Percentiles rank a stretch among this genome's conserved stretches.
These are phyloP conservation scores for Tapirus indicus DNA, from an alignment of 2,797 vertebrate species.

Conservation along the genomic window DNA sequence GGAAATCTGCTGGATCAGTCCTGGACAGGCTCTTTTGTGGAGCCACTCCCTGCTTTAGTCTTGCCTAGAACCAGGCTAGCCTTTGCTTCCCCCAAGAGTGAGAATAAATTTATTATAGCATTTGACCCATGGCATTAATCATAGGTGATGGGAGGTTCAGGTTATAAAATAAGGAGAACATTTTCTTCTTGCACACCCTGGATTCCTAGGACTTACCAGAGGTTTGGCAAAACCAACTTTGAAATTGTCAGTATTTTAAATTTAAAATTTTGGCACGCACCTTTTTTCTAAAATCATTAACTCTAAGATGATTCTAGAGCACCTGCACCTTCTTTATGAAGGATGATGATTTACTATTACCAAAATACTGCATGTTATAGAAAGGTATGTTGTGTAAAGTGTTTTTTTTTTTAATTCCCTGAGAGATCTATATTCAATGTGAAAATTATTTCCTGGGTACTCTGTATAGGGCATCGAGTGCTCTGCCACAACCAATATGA, in stretches of 20 bases:
- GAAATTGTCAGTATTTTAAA: constrained; percentile 49
- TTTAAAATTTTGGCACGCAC: background rate
- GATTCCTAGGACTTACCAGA: background rate
- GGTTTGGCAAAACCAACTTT: constrained; percentile 60
- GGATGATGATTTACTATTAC: constrained; percentile 28
- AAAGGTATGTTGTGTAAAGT: background rate
- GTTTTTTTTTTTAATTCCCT: constrained; percentile 48
- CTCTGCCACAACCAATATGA: background rate
- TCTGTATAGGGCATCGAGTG: background rate
- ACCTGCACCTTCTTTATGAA: constrained; percentile 48
- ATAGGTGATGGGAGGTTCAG: background rate
- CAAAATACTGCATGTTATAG: constrained; percentile 68
- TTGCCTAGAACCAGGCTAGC: constrained; percentile 37
- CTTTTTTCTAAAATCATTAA: constrained; percentile 56
- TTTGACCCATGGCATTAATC: constrained; percentile 16
- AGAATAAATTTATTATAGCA: background rate
- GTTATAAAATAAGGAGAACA: background rate
- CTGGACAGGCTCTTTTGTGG: background rate
- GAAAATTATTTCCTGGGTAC: constrained; percentile 29
- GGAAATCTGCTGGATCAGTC: background rate
- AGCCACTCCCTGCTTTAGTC: background rate
- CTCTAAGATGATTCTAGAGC: constrained; percentile 46
- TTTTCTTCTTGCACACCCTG: constrained; percentile 42
- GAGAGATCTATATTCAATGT: constrained; percentile 19
- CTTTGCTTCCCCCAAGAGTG: background rate